Conservation (phyloP, 2,888 invertebrate genomes). For the Anarsia innoxiella region DNA sequence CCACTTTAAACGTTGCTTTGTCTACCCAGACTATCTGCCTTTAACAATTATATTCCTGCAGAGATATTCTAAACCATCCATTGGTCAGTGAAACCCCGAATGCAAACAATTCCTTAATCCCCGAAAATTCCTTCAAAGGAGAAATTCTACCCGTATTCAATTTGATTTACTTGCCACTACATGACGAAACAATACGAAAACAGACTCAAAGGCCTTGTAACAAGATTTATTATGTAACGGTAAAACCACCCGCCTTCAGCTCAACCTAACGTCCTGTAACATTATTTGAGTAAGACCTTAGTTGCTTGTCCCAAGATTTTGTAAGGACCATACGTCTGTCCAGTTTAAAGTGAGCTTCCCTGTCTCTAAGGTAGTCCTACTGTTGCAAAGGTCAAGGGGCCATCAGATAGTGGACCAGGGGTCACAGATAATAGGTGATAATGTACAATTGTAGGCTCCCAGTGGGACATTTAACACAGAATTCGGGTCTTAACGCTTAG, state of each 20-base stretch:
- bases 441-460: constrained; percentile 49
- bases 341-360: constrained; percentile 29
- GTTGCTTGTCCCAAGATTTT: constrained; percentile 38
- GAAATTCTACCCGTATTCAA: constrained; percentile 29
- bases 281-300: constrained; percentile 39
- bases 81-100: constrained; percentile 12
- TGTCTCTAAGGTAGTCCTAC: constrained; percentile 15
- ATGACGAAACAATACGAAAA: too few species aligned
- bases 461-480: constrained; percentile 58
- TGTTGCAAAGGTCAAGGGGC: constrained; percentile 18
- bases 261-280: constrained; percentile 35
- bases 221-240: too few species aligned
- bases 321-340: constrained; percentile 25
- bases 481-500: constrained; percentile 60
- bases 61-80: too few species aligned
- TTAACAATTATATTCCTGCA: too few species aligned
- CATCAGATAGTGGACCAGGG: constrained; percentile 27
- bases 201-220: too few species aligned
- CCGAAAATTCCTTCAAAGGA: constrained; percentile 12
- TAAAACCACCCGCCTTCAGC: constrained; percentile 22
- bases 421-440: constrained; percentile 56
- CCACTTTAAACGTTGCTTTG: too few species aligned
- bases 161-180: constrained; percentile 31
- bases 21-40: too few species aligned
- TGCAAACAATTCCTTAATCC: constrained; percentile 22